Evolutionary conservation across 2,797 vertebrate species (phyloP).

Genomic region (Sardinella longiceps): DNA sequence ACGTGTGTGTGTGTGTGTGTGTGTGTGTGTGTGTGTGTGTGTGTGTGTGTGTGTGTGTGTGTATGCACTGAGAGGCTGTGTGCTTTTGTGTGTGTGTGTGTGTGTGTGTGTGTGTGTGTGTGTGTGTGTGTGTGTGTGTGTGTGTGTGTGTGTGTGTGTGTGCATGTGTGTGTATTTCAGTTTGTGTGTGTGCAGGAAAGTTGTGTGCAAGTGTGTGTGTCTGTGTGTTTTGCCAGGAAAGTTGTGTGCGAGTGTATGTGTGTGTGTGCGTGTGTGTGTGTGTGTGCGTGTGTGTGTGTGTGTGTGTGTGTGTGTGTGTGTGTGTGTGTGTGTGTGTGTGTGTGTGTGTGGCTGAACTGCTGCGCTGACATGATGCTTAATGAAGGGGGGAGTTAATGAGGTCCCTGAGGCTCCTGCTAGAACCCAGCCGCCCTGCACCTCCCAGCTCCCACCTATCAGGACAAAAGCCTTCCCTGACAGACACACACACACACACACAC

Average conservation of each 20-base stretch:
- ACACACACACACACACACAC: not conserved
- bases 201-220: not conserved
- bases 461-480: constrained; percentile 25
- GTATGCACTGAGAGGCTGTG: not conserved
- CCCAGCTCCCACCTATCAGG: not conserved
- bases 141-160: too few species aligned
- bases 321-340: not conserved
- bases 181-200: constrained; percentile 9
- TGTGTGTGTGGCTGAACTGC: constrained; percentile 26
- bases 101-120: not conserved
- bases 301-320: constrained; percentile 13
- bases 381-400: constrained; percentile 69
- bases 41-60: not conserved
- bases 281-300: constrained; percentile 5
- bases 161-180: not conserved
- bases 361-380: constrained; percentile 64
- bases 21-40: not conserved
- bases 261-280: constrained; percentile 2
- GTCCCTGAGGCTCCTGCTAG: constrained; percentile 58
- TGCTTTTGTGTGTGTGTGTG: not conserved
- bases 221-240: not conserved
- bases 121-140: not conserved
- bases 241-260: not conserved
- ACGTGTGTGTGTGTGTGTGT: not conserved
- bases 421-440: not conserved